These are phyloP conservation scores for Lasaia peninsularis DNA, from an alignment of 1,140 invertebrate genomes.

Conservation along the genomic window DNA sequence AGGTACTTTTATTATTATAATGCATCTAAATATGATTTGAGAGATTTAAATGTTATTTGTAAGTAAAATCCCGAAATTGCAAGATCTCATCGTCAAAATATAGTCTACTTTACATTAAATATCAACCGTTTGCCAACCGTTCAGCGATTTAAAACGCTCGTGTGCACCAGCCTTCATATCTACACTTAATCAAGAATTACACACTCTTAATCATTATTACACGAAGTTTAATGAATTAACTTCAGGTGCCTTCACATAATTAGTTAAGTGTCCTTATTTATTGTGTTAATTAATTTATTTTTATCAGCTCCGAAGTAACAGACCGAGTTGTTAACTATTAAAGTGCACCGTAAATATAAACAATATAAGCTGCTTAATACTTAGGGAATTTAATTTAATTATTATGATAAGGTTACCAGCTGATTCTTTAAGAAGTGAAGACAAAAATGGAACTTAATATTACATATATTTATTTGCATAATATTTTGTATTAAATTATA, in stretches of 20 bases:
- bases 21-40: too few species aligned
- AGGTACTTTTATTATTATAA: too few species aligned
- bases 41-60: too few species aligned
- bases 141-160: not conserved
- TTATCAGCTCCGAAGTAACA: not conserved
- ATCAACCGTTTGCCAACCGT: too few species aligned
- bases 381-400: not conserved
- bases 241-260: not conserved
- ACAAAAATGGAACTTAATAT: not conserved
- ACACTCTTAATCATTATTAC: conserved; percentile 9
- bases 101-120: too few species aligned
- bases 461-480: too few species aligned
- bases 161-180: not conserved
- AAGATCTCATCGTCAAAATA: too few species aligned
- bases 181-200: conserved; percentile 4
- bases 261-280: not conserved
- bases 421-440: not conserved
- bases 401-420: not conserved
- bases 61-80: too few species aligned
- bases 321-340: not conserved
- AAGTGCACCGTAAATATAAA: not conserved
- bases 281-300: not conserved
- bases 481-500: too few species aligned
- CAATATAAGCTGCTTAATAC: not conserved
- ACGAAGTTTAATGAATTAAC: not conserved